Base-by-base conservation (phyloP, 2,888 invertebrate species). In the Eristalis pertinax region DNA sequence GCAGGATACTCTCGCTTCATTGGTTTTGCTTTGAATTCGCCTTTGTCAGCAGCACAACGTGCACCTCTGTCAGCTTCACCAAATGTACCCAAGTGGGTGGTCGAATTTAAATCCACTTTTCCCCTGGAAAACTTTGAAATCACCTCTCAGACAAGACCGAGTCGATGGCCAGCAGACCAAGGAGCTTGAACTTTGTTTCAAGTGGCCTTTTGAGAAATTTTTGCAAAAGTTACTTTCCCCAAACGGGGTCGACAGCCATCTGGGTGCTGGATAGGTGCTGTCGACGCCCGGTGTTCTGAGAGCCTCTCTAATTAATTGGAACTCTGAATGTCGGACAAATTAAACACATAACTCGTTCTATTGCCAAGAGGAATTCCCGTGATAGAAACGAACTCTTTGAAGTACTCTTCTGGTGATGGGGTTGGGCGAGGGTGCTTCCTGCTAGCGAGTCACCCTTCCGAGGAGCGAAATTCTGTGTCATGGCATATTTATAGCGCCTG, bases 321-420 rank as follows among this genome's bases (percentile, higher is more conserved):
- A 19, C 58, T 43, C 32, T 11, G 24, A 72, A 67, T 79, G 79
- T 72, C 29, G 32, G 60, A 79, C 72, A 79, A 79, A 79, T 79
- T 79, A 64, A 58, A 50, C 41, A 56, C 58, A 79, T 56, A 78
- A 70, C 56, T 77, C 69, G 4, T 29, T 73, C 50, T 8, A 50
- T 50, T 50, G 50, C 50, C 50, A 19, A 19, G 19, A 19, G 50
- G 50, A 50, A 50, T 50, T 50, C 19, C 50, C 13, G 38, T 38
- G 13, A 38, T 38, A 38, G 38, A 11, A 38, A 11, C 35, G 35
- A 13, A 38, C 13, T 13, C 50, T 50, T 50, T 50, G 50, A 50
- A 50, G 50, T 50, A 8, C 32, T 50, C 8, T 50, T 0, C n/a
- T 22, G 50, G 2, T 50, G 5, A 19, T 50, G n/a, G 50, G 7